Evolutionary conservation across 2,113 vertebrate genomes (phyloP).

Genomic region (Manacus vitellinus): DNA sequence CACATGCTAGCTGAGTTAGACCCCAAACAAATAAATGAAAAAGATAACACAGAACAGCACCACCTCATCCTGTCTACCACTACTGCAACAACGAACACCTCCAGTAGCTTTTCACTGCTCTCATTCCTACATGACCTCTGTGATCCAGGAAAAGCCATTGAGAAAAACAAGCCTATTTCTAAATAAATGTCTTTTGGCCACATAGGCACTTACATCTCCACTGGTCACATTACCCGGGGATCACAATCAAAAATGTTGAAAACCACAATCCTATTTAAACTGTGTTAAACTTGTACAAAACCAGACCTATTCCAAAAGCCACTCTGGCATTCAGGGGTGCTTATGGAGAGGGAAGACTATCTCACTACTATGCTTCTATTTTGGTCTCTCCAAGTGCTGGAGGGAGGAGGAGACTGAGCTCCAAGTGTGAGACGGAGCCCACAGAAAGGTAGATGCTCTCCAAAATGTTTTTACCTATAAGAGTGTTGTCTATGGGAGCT

Average conservation of each 20-base stretch:
- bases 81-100: background rate
- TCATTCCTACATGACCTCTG: background rate
- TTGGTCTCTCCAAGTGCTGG: background rate
- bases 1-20: background rate
- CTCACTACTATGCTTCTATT: background rate
- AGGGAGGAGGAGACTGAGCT: background rate
- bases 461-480: background rate
- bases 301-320: background rate
- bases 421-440: background rate
- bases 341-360: background rate
- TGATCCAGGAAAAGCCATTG: background rate
- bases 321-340: background rate
- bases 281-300: background rate
- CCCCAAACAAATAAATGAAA: background rate
- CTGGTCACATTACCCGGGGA: background rate
- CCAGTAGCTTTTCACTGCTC: background rate
- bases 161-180: background rate
- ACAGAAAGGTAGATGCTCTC: background rate
- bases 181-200: background rate
- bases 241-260: background rate
- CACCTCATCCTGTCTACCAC: background rate
- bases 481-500: background rate
- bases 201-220: background rate
- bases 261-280: background rate
- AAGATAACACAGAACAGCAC: background rate